These are phyloP conservation scores for Crenuchus spilurus DNA, from an alignment of 2,797 vertebrate genomes.

Conservation along the genomic window DNA sequence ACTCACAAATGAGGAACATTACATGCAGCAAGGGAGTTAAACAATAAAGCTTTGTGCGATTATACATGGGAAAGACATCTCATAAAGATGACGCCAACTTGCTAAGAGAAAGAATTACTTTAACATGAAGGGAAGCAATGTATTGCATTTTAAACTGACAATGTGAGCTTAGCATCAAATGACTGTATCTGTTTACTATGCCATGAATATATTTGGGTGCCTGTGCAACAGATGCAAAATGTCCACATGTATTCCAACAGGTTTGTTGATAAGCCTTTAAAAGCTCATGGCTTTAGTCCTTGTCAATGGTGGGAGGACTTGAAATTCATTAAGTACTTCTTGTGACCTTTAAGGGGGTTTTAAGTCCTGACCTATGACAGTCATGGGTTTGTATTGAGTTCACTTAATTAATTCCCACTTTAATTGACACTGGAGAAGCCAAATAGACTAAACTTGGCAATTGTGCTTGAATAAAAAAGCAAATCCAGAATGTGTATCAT, in stretches of 20 bases:
- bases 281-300: neutral
- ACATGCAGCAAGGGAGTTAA: constrained; percentile 34
- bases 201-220: neutral
- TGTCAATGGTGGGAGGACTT: neutral
- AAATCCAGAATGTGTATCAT: too few relatives aligned
- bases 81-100: constrained; percentile 30
- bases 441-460: too few relatives aligned
- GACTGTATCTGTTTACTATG: constrained; percentile 14
- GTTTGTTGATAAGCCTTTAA: neutral
- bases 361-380: constrained; percentile 6
- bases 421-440: neutral
- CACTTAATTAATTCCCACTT: constrained; percentile 23
- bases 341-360: constrained; percentile 32
- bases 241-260: constrained; percentile 11
- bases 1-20: constrained; percentile 45
- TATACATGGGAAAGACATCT: constrained; percentile 33
- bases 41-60: constrained; percentile 41
- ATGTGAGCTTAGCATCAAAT: neutral
- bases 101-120: constrained; percentile 41
- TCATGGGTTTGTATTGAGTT: constrained; percentile 17
- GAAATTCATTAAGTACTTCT: constrained; percentile 31
- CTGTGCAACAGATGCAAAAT: neutral
- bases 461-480: too few relatives aligned
- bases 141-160: neutral
- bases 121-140: constrained; percentile 24